A percentile compares a stretch with the other conserved stretches of the same genome.
Evolutionary conservation across 2,888 invertebrate species (phyloP).

Genomic region (Cantharis nigra): DNA sequence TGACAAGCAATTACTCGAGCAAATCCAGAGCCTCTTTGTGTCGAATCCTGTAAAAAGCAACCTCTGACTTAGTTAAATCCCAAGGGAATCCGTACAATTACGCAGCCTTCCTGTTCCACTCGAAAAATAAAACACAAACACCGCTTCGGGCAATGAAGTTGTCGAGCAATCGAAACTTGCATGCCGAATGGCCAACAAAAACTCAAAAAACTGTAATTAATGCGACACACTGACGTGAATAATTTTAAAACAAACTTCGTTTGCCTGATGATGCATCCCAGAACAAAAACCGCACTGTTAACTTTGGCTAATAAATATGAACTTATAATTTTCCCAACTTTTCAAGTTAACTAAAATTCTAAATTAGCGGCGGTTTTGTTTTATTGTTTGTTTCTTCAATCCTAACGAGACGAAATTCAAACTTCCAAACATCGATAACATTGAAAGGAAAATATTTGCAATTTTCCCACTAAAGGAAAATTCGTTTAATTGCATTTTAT

Average conservation of each 20-base stretch:
- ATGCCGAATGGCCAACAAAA: neutral
- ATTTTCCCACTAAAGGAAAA: neutral
- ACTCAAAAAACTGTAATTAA: neutral
- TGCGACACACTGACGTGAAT: neutral
- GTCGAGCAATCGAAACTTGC: neutral
- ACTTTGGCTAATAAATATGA: neutral
- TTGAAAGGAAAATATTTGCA: neutral
- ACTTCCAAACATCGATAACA: neutral
- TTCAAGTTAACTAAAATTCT: neutral
- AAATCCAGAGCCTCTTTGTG: conserved; percentile 27
- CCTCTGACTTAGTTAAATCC: conserved; percentile 26
- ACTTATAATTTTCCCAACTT: neutral
- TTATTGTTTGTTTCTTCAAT: neutral
- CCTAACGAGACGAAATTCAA: neutral
- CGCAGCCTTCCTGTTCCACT: conserved; percentile 15
- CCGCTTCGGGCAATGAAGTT: neutral
- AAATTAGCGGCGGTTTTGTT: neutral
- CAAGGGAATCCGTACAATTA: conserved; percentile 23
- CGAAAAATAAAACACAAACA: conserved; percentile 18
- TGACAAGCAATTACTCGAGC: conserved; percentile 31
- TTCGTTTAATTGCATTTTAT: neutral
- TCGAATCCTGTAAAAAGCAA: conserved; percentile 25
- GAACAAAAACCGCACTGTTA: neutral
- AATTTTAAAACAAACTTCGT: neutral
- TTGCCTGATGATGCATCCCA: neutral